Percentiles rank a stretch among this genome's conserved stretches.
phyloP scores from a whole-genome alignment of 1,140 invertebrate genomes.

The Zaprionus davidi region DNA sequence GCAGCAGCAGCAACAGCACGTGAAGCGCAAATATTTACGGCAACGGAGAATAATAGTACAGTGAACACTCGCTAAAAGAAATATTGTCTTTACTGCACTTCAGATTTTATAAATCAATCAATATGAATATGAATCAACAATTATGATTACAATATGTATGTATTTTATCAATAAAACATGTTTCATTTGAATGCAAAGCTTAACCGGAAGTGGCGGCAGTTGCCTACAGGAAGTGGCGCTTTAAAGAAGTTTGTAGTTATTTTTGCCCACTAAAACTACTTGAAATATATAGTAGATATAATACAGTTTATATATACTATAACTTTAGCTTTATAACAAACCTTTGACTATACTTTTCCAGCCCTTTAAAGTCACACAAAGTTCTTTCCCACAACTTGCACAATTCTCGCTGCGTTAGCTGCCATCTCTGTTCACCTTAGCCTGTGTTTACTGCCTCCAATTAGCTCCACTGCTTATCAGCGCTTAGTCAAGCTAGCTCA shows the following conservation, averaged over 20 bases:
- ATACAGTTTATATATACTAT: background rate
- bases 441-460: background rate
- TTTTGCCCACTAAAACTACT: background rate
- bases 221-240: background rate
- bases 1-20: constrained; percentile 15
- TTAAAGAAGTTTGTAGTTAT: background rate
- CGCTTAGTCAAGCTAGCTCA: background rate
- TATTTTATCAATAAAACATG: background rate
- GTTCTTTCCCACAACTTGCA: background rate
- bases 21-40: constrained; percentile 1
- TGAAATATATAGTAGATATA: background rate
- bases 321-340: background rate
- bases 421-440: background rate
- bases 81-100: background rate
- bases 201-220: background rate
- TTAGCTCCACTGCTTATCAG: background rate
- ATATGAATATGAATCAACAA: background rate
- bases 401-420: background rate
- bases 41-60: background rate
- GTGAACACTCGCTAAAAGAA: background rate
- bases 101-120: background rate
- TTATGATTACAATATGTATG: background rate
- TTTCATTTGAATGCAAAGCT: background rate
- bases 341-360: background rate
- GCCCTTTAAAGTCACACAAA: background rate